A percentile compares a stretch with the other conserved stretches of the same genome.
Conservation (phyloP, 2,113 vertebrate genomes). For the Macquaria ambigua region DNA sequence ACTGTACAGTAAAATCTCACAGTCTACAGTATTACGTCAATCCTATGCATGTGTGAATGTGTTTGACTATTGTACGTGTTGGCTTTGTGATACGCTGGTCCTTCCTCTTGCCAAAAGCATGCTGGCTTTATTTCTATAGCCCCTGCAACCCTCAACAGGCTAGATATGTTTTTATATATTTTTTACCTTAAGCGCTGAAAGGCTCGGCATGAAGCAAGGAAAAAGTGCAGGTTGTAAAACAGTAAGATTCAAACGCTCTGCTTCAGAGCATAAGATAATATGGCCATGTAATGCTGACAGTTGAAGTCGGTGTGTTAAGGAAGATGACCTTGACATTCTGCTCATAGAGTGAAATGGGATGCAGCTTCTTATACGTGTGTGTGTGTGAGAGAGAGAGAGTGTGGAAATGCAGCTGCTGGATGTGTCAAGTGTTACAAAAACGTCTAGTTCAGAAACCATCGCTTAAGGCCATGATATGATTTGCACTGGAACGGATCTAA, state of each 20-base stretch:
- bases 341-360: neutral
- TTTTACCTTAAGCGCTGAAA: neutral
- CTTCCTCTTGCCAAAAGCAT: neutral
- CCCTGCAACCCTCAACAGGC: neutral
- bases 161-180: neutral
- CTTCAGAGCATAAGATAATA: neutral
- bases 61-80: neutral
- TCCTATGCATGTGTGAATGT: neutral
- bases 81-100: neutral
- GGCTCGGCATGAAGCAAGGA: neutral
- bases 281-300: neutral
- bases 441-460: neutral
- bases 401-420: neutral
- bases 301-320: neutral
- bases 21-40: neutral
- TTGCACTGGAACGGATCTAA: neutral
- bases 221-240: neutral
- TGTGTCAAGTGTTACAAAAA: too few relatives aligned
- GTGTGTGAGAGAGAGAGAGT: neutral
- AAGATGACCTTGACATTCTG: slow-evolving; percentile 25
- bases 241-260: neutral
- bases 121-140: neutral
- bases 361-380: too few relatives aligned
- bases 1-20: neutral
- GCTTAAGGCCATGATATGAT: neutral